phyloP scores from a whole-genome alignment of 1,140 invertebrate species.

The Phymorhynchus buccinoides region DNA sequence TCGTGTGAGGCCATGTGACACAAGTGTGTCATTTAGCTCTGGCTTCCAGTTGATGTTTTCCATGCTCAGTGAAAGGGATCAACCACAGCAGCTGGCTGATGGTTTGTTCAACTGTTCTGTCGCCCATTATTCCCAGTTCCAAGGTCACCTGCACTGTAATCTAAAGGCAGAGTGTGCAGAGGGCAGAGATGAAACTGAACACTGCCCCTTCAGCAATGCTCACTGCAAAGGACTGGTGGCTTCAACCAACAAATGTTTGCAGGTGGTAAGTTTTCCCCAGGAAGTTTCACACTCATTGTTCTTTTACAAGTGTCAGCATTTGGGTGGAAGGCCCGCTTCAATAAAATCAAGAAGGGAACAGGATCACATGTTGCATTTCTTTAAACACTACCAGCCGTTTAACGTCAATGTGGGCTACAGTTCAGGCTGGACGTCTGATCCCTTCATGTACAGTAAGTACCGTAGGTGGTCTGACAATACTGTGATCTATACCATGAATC shows the following conservation, averaged over 20 bases:
- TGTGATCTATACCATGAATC: neutral
- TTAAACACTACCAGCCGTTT: neutral
- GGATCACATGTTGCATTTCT: neutral
- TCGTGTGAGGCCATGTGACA: no score
- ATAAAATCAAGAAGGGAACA: neutral
- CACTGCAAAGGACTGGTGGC: neutral
- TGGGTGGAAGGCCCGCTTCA: neutral
- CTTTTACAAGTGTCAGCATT: neutral
- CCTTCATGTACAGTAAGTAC: neutral
- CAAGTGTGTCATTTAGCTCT: neutral
- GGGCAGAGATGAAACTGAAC: neutral
- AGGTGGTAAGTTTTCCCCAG: neutral
- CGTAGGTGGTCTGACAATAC: neutral
- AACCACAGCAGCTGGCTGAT: neutral
- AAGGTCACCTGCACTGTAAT: neutral
- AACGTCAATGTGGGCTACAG: neutral
- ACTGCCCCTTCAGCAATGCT: neutral
- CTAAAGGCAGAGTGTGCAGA: neutral
- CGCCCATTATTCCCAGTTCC: neutral
- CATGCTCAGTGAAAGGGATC: neutral
- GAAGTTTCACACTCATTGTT: neutral
- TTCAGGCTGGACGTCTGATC: neutral
- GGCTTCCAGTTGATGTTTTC: neutral
- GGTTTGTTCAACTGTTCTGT: neutral
- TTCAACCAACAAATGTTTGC: neutral